phyloP scores from a whole-genome alignment of 1,140 invertebrate genomes.

The Drosophila burlai region DNA sequence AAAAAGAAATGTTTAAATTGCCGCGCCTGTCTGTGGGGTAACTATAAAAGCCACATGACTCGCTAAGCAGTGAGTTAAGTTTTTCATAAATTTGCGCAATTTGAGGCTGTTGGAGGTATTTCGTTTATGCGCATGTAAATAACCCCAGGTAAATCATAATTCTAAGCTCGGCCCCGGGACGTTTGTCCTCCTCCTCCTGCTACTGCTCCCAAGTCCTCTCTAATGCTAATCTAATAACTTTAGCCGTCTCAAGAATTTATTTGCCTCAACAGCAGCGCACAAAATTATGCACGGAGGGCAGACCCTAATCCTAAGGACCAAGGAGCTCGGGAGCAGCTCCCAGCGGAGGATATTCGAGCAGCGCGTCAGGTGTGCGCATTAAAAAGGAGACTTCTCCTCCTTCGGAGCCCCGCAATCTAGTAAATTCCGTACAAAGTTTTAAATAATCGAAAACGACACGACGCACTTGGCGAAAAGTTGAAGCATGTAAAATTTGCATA shows the following conservation, averaged over 20 bases:
- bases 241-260: constrained; percentile 78
- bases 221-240: constrained; percentile 84
- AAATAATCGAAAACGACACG: constrained; percentile 83
- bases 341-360: constrained; percentile 68
- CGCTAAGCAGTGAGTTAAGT: constrained; percentile 33
- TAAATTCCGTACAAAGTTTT: constrained; percentile 77
- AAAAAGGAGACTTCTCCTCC: constrained; percentile 48
- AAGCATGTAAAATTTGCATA: constrained; percentile 84
- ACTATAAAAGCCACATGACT: constrained; percentile 79
- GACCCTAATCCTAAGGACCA: constrained; percentile 41
- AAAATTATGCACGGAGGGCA: constrained; percentile 76
- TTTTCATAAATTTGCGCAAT: constrained; percentile 72
- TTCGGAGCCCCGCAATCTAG: constrained; percentile 16
- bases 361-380: constrained; percentile 83
- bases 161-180: constrained; percentile 64
- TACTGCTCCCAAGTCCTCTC: constrained; percentile 24
- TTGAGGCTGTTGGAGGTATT: constrained; percentile 45
- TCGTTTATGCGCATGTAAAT: constrained; percentile 80
- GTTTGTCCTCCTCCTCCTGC: constrained; percentile 15
- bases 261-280: constrained; percentile 80
- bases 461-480: constrained; percentile 81
- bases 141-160: constrained; percentile 76
- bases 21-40: constrained; percentile 16
- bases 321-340: constrained; percentile 38
- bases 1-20: constrained; percentile 46